Evolutionary conservation across 1,140 invertebrate species (phyloP).

Genomic region (Cylas formicarius): DNA sequence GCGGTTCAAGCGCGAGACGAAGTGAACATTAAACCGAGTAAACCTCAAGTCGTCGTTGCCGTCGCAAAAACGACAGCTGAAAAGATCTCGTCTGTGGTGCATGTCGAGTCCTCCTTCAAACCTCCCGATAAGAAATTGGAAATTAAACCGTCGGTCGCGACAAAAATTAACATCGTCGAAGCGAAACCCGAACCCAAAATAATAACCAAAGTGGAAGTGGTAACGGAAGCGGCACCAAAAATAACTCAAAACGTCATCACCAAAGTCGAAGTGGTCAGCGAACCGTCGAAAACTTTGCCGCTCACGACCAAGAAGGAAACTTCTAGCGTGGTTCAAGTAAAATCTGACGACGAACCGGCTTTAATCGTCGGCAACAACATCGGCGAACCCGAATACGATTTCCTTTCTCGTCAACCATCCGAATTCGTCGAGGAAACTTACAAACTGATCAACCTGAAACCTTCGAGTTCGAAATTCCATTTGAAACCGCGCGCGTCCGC

Average conservation of each 20-base stretch:
- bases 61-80: slow-evolving; percentile 32
- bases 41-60: slow-evolving; percentile 39
- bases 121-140: slow-evolving; percentile 43
- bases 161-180: slow-evolving; percentile 43
- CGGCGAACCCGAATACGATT: slow-evolving; percentile 73
- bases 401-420: slow-evolving; percentile 70
- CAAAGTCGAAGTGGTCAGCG: slow-evolving; percentile 51
- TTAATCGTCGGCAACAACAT: slow-evolving; percentile 58
- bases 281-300: slow-evolving; percentile 29
- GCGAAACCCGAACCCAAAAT: slow-evolving; percentile 42
- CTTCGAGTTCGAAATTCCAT: slow-evolving; percentile 38
- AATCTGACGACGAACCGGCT: slow-evolving; percentile 38
- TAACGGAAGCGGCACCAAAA: slow-evolving; percentile 36
- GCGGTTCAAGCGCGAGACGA: slow-evolving; percentile 37
- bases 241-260: slow-evolving; percentile 46
- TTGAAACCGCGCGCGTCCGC: slow-evolving; percentile 50
- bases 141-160: slow-evolving; percentile 43
- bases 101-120: slow-evolving; percentile 31
- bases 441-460: slow-evolving; percentile 47
- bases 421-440: slow-evolving; percentile 51
- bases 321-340: slow-evolving; percentile 46
- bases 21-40: slow-evolving; percentile 51
- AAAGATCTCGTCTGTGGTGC: slow-evolving; percentile 22
- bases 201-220: slow-evolving; percentile 40
- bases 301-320: slow-evolving; percentile 34